phyloP scores from a whole-genome alignment of 2,888 invertebrate species.

The Amblyjoppa fuscipennis region DNA sequence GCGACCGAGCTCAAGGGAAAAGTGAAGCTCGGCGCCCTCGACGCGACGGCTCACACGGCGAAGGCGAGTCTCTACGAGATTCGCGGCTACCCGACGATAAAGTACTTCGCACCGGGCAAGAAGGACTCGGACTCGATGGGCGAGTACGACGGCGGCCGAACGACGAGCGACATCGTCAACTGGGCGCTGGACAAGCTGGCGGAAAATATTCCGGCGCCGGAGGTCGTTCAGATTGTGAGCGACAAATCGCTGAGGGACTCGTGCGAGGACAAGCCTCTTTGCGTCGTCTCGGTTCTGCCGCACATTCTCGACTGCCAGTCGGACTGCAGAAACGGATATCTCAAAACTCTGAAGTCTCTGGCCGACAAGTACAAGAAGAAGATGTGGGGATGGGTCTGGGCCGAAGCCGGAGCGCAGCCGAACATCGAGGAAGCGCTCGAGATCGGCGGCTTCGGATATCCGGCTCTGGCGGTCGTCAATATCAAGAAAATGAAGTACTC shows the following conservation, averaged over 20 bases:
- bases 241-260: constrained; percentile 89
- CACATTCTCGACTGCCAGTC: constrained; percentile 98
- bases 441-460: constrained; percentile 99
- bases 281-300: constrained; percentile 96
- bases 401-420: constrained; percentile 95
- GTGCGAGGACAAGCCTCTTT: constrained; percentile 95
- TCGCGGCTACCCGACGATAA: constrained; percentile 98
- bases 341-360: constrained; percentile 90
- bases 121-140: constrained; percentile 89
- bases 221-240: constrained; percentile 90
- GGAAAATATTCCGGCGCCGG: constrained; percentile 96
- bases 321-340: constrained; percentile 95
- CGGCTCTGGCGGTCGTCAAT: constrained; percentile 98
- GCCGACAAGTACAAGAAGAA: constrained; percentile 97
- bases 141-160: constrained; percentile 97
- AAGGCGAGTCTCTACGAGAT: constrained; percentile 95
- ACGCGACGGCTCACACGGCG: constrained; percentile 95
- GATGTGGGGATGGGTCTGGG: constrained; percentile 99
- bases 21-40: constrained; percentile 97
- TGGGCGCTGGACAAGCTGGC: constrained; percentile 95
- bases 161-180: constrained; percentile 94
- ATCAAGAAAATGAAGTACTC: constrained; percentile 99
- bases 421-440: constrained; percentile 95
- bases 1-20: constrained; percentile 98
- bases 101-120: constrained; percentile 93